Percentiles rank a stretch among this genome's conserved stretches.
These are phyloP conservation scores for Gymnoscelis rufifasciata DNA, from an alignment of 2,888 invertebrate genomes.

Conservation along the genomic window DNA sequence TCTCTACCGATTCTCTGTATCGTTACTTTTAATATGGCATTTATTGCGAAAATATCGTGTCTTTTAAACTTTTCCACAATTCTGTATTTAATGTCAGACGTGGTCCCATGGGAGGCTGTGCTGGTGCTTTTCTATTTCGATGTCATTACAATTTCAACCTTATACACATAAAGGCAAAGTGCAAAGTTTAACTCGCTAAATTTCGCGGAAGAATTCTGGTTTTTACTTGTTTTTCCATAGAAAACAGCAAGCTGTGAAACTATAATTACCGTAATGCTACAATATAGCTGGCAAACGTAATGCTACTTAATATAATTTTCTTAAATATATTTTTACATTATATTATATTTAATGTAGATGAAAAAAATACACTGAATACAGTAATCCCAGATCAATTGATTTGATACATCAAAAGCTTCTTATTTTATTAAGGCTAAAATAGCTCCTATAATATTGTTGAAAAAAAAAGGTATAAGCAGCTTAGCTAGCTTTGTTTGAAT, in stretches of 20 bases:
- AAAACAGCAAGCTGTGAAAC: slow-evolving; percentile 8
- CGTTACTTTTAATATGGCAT: slow-evolving; percentile 8
- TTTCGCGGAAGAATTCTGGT: not conserved
- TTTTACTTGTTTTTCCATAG: slow-evolving; percentile 10
- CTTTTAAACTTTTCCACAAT: slow-evolving; percentile 11
- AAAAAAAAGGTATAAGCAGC: too few relatives aligned
- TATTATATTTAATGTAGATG: too few relatives aligned
- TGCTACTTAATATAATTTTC: too few relatives aligned
- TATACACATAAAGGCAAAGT: slow-evolving; percentile 1
- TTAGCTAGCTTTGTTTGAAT: too few relatives aligned
- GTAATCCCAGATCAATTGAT: too few relatives aligned
- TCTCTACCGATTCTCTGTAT: not conserved
- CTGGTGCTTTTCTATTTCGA: not conserved
- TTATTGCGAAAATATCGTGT: slow-evolving; percentile 11
- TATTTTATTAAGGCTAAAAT: too few relatives aligned
- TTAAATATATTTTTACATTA: too few relatives aligned
- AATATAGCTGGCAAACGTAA: too few relatives aligned
- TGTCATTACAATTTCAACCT: slow-evolving; percentile 11
- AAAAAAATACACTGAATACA: too few relatives aligned
- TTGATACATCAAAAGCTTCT: too few relatives aligned
- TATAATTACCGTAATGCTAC: slow-evolving; percentile 8
- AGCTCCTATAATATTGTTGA: too few relatives aligned
- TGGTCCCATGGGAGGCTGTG: slow-evolving; percentile 15
- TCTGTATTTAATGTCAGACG: slow-evolving; percentile 13
- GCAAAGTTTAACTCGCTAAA: slow-evolving; percentile 5